Base-by-base conservation (phyloP, 2,113 vertebrate genomes). In the Pogona vitticeps region DNA sequence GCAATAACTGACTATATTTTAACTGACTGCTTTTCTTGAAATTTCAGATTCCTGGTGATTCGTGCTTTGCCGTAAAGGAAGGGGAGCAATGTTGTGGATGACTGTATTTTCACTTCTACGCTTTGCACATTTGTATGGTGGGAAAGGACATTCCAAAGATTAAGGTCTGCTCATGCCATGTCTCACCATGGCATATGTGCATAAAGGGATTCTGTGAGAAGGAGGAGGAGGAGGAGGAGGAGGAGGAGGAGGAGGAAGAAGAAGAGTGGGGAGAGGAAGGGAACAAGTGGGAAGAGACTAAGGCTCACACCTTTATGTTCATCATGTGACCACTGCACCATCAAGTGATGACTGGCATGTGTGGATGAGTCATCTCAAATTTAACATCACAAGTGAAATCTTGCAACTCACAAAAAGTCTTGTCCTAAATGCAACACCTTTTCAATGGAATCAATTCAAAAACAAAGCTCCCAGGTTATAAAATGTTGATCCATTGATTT, bases 21-120 rank as follows among this genome's bases (percentile, higher is more conserved):
- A 7, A 13, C 9, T 52, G 36, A 42, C 46, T 18, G 42, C 56
- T 23, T n/a, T 26, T 71, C 46, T 56, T 56, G 42, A 18, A 28
- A 38, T 78, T 52, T 23, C n/a, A 58, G 36, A 76, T 20, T 67
- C 88, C 81, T 38, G 38, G 83, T 91, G 85, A 90, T 38, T 91
- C 42, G 73, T 52, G 68, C 18, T 12, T 72, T 75, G 18, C 63
- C 61, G 70, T 33, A 28, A 6, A 58, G 23, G 20, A 21, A 73
- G 23, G 26, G 75, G 59, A 71, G 3, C 10, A 68, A 52, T 89
- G 63, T 9, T 84, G 40, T 76, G 31, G 17, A 61, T 70, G 91
- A 89, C 36, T 17, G 84, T 72, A 85, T 85, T 88, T 72, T 70
- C 85, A 33, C 65, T 90, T 59, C 36, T 67, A 87, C 63, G 63